A percentile compares a stretch with the other conserved stretches of the same genome.
These are phyloP conservation scores for Rousettus leschenaultii DNA, from an alignment of 2,113 vertebrate species.

Conservation along the genomic window DNA sequence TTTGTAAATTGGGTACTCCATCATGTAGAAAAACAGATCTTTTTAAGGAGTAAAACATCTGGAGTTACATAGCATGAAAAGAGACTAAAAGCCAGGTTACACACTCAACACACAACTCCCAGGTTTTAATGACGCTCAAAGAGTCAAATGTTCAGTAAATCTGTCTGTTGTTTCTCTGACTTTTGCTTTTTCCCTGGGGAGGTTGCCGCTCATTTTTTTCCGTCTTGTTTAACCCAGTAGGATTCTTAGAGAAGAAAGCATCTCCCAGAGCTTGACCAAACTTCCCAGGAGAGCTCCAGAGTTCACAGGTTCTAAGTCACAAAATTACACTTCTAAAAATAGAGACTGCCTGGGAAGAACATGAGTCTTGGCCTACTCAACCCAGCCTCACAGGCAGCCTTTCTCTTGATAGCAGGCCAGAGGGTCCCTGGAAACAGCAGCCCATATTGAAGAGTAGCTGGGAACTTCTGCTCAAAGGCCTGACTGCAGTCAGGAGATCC, in stretches of 20 bases:
- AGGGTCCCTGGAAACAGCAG: background rate
- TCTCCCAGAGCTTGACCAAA: conserved; percentile 29
- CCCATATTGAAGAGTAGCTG: background rate
- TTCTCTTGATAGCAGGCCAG: background rate
- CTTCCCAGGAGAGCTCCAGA: conserved; percentile 27
- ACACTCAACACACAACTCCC: conserved; percentile 1
- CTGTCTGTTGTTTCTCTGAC: conserved; percentile 25
- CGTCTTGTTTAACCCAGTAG: conserved; percentile 58
- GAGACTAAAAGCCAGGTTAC: conserved; percentile 59
- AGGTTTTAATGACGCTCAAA: conserved; percentile 66
- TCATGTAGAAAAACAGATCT: conserved; percentile 61
- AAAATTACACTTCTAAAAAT: conserved; percentile 44
- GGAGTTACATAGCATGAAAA: conserved; percentile 66
- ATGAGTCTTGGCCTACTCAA: background rate
- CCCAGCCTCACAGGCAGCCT: background rate
- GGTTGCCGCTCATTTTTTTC: background rate
- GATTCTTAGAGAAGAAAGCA: conserved; percentile 12
- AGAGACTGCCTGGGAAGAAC: background rate
- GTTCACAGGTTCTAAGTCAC: background rate
- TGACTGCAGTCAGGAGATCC: background rate
- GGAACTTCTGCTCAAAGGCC: background rate
- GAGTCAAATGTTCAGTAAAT: conserved; percentile 47
- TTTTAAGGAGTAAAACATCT: conserved; percentile 68
- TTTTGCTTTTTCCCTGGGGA: conserved; percentile 32
- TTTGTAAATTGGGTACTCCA: conserved; percentile 43